phyloP scores from a whole-genome alignment of 2,888 invertebrate genomes.

The Oligia latruncula region DNA sequence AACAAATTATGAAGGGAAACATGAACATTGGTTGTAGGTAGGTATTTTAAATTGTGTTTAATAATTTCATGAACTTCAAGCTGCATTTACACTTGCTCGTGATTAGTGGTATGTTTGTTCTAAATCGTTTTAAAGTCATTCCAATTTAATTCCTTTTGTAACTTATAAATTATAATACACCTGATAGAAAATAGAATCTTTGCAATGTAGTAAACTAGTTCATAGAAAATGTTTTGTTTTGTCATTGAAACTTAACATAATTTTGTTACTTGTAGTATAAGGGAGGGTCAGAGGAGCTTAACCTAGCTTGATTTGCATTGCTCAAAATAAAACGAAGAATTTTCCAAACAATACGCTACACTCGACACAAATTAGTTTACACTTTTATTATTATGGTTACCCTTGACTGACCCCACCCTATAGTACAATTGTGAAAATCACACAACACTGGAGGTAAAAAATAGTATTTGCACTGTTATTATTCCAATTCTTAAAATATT shows the following conservation, averaged over 20 bases:
- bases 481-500: slow-evolving; percentile 23
- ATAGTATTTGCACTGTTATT: slow-evolving; percentile 42
- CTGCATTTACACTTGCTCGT: slow-evolving; percentile 57
- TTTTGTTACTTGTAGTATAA: slow-evolving; percentile 11
- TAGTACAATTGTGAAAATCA: slow-evolving; percentile 3
- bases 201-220: slow-evolving; percentile 25
- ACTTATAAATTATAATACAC: slow-evolving; percentile 15
- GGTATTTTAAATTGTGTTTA: slow-evolving; percentile 43
- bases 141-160: slow-evolving; percentile 47
- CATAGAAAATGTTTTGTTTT: slow-evolving; percentile 1
- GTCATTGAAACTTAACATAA: neutral
- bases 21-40: slow-evolving; percentile 61
- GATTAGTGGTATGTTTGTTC: slow-evolving; percentile 44
- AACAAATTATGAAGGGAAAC: slow-evolving; percentile 56
- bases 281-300: slow-evolving; percentile 8
- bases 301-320: neutral
- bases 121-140: slow-evolving; percentile 52
- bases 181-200: slow-evolving; percentile 18
- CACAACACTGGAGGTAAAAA: slow-evolving; percentile 21
- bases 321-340: slow-evolving; percentile 5
- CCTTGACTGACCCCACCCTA: slow-evolving; percentile 15
- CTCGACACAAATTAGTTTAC: slow-evolving; percentile 15
- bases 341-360: neutral
- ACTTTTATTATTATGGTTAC: slow-evolving; percentile 1
- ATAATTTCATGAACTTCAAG: slow-evolving; percentile 45